Percentiles rank a stretch among this genome's conserved stretches.
Conservation (phyloP, 2,797 vertebrate species). For the Coendou prehensilis region DNA sequence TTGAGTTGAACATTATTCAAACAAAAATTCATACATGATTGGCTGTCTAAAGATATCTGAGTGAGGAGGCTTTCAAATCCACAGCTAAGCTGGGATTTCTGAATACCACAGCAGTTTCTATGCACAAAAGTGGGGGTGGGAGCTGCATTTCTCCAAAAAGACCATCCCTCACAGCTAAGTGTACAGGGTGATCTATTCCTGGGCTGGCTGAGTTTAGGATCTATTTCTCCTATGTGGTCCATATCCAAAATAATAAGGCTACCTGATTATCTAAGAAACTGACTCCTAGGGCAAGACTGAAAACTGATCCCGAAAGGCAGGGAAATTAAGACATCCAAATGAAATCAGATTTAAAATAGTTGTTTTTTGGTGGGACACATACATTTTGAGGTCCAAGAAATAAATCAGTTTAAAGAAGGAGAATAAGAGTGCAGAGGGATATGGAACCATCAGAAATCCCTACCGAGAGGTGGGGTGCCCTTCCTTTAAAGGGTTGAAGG, state of each 20-base stretch:
- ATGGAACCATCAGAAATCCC: not conserved
- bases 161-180: not conserved
- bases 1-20: slow-evolving; percentile 27
- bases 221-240: not conserved
- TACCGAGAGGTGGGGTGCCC: not conserved
- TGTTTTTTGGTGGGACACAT: not conserved
- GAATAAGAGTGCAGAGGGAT: not conserved
- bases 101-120: not conserved
- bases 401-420: not conserved
- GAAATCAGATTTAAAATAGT: slow-evolving; percentile 34
- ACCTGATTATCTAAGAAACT: not conserved
- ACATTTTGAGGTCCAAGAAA: not conserved
- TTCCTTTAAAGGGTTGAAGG: not conserved
- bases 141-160: not conserved
- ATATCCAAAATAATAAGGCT: not conserved
- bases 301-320: not conserved
- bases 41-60: slow-evolving; percentile 17
- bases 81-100: slow-evolving; percentile 18
- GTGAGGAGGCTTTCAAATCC: not conserved
- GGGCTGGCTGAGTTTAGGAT: not conserved
- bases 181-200: not conserved
- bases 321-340: slow-evolving; percentile 52
- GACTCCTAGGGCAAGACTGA: not conserved
- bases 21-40: slow-evolving; percentile 53
- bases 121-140: not conserved